Evolutionary conservation across 2,888 invertebrate species (phyloP).

Genomic region (Syritta pipiens): DNA sequence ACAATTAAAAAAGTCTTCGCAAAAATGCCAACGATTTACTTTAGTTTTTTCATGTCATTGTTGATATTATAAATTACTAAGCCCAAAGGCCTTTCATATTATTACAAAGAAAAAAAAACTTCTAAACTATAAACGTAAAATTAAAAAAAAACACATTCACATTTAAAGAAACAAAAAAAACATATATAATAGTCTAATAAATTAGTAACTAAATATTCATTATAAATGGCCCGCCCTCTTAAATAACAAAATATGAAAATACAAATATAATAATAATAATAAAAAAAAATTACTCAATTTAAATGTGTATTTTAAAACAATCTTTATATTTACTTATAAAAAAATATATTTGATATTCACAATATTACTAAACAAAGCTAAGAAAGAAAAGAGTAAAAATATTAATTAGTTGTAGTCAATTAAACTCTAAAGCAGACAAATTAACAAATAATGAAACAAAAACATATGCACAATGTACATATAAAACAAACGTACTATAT

Average conservation of each 20-base stretch:
- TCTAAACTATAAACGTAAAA: conserved; percentile 15
- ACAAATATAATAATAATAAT: conserved; percentile 19
- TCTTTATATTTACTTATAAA: conserved; percentile 66
- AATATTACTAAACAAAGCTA: conserved; percentile 50
- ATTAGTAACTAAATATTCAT: conserved; percentile 56
- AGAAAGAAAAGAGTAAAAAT: conserved; percentile 27
- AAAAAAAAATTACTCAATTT: conserved; percentile 58
- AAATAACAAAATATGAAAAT: conserved; percentile 31
- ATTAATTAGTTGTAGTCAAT: conserved; percentile 68
- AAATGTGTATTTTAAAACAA: conserved; percentile 66
- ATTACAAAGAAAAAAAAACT: conserved; percentile 2
- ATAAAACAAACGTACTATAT: not conserved
- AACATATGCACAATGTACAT: conserved; percentile 59
- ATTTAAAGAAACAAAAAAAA: conserved; percentile 13
- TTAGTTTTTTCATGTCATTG: not conserved
- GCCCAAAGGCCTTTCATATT: not conserved
- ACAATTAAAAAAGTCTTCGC: too few species aligned
- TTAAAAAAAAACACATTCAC: conserved; percentile 35
- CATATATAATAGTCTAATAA: conserved; percentile 32
- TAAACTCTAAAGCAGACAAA: conserved; percentile 52
- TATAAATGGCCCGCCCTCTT: conserved; percentile 66
- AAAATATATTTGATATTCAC: conserved; percentile 65
- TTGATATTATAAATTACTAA: not conserved
- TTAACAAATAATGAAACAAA: conserved; percentile 4
- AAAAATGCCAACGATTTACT: conserved; percentile 16